These are phyloP conservation scores for Sebastolobus altivelis DNA, from an alignment of 2,797 vertebrate genomes.

Conservation along the genomic window DNA sequence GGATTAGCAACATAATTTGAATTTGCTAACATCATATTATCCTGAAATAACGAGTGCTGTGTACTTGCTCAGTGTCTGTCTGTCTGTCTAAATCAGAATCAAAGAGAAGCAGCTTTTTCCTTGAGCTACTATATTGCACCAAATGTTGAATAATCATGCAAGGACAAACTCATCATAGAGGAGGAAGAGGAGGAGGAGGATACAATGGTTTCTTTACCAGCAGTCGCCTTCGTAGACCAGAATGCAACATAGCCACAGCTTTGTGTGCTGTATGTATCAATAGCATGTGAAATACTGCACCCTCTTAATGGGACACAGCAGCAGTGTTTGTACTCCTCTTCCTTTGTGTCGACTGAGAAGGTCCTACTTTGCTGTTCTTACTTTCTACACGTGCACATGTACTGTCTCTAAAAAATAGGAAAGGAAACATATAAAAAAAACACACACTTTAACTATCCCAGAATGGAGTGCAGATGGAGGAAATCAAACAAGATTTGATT, in stretches of 20 bases:
- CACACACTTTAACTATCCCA: not conserved
- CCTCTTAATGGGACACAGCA: not conserved
- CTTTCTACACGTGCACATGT: not conserved
- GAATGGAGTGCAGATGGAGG: slow-evolving; percentile 11
- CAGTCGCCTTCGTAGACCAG: not conserved
- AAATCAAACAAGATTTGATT: slow-evolving; percentile 21
- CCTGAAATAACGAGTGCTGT: not conserved
- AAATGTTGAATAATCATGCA: slow-evolving; percentile 12
- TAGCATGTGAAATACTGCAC: slow-evolving; percentile 50
- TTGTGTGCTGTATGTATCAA: slow-evolving; percentile 17
- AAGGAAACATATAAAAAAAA: not conserved
- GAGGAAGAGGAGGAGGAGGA: not conserved
- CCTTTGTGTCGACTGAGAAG: not conserved
- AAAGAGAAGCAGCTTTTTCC: slow-evolving; percentile 12
- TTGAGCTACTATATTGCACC: not conserved
- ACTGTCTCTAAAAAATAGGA: not conserved
- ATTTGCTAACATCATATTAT: not conserved
- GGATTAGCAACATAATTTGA: slow-evolving; percentile 7
- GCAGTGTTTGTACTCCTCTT: not conserved
- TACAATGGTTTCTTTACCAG: not conserved
- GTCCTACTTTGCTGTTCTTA: not conserved
- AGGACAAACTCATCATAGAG: not conserved
- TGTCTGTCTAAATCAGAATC: slow-evolving; percentile 10
- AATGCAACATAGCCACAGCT: not conserved
- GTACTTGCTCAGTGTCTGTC: not conserved